Conservation (phyloP, 1,140 invertebrate species). For the Heliconius congener region DNA sequence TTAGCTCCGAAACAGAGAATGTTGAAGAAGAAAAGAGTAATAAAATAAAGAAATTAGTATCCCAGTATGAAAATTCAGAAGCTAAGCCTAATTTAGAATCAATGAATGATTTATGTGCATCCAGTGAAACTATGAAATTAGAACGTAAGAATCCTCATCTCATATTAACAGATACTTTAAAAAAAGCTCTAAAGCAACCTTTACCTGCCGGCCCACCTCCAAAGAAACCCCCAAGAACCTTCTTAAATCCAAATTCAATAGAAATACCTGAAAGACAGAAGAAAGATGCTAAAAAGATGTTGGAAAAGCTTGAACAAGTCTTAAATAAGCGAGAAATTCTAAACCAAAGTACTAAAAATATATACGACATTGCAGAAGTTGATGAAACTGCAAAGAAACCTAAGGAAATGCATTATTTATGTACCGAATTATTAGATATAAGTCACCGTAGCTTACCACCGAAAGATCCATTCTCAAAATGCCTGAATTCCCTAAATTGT, state of each 20-base stretch:
- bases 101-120: conserved; percentile 62
- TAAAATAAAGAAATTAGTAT: conserved; percentile 57
- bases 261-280: conserved; percentile 61
- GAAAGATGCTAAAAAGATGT: conserved; percentile 82
- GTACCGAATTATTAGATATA: conserved; percentile 75
- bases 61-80: conserved; percentile 56
- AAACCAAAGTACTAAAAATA: conserved; percentile 47
- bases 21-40: conserved; percentile 62
- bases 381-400: conserved; percentile 53
- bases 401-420: conserved; percentile 79
- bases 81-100: conserved; percentile 49
- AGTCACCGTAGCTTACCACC: conserved; percentile 59
- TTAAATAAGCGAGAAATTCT: conserved; percentile 78
- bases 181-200: conserved; percentile 83
- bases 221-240: conserved; percentile 87
- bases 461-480: conserved; percentile 73
- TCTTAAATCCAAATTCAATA: conserved; percentile 55
- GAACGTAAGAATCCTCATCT: conserved; percentile 72
- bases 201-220: conserved; percentile 86
- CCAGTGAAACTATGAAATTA: conserved; percentile 71
- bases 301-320: conserved; percentile 83
- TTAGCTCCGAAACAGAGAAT: conserved; percentile 79
- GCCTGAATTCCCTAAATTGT: conserved; percentile 82
- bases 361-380: conserved; percentile 54
- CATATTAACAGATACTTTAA: conserved; percentile 82